Percentiles rank a stretch among this genome's conserved stretches.
Conservation (phyloP, 1,140 invertebrate species). For the Drosophila equinoxialis region DNA sequence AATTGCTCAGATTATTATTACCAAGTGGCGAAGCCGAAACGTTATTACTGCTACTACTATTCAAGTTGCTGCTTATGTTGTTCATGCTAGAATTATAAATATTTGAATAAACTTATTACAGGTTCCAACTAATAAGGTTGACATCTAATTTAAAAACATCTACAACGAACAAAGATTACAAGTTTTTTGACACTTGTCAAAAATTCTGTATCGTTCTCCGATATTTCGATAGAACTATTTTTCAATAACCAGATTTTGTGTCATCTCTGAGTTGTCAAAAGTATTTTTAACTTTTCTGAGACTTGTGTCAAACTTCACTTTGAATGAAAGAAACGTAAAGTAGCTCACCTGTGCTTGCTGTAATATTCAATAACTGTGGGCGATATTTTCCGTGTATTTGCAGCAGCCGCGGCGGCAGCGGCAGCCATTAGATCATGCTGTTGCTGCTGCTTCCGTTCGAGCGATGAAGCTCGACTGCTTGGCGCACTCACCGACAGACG, state of each 20-base stretch:
- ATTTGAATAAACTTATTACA: not conserved
- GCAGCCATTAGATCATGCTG: conserved; percentile 43
- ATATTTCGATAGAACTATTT: not conserved
- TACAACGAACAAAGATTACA: not conserved
- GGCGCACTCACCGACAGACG: conserved; percentile 75
- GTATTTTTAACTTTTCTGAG: no score
- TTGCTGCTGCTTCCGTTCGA: conserved; percentile 74
- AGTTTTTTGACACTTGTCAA: not conserved
- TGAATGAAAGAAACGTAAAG: no score
- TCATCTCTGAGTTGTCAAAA: no score
- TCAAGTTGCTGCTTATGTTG: conserved; percentile 29
- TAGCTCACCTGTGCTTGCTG: conserved; percentile 57
- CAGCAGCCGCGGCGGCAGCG: not conserved
- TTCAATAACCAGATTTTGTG: no score
- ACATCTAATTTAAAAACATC: not conserved
- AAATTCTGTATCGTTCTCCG: not conserved
- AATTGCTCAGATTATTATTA: conserved; percentile 27
- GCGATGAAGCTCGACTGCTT: conserved; percentile 65
- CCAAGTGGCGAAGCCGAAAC: not conserved
- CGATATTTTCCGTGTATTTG: conserved; percentile 37
- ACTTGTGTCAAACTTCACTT: no score
- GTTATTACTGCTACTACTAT: conserved; percentile 23
- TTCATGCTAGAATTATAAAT: conserved; percentile 25
- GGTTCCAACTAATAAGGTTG: not conserved
- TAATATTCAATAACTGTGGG: conserved; percentile 69